A percentile compares a stretch with the other conserved stretches of the same genome.
phyloP scores from a whole-genome alignment of 2,797 vertebrate species.

The Pseudotriccus pelzelni region DNA sequence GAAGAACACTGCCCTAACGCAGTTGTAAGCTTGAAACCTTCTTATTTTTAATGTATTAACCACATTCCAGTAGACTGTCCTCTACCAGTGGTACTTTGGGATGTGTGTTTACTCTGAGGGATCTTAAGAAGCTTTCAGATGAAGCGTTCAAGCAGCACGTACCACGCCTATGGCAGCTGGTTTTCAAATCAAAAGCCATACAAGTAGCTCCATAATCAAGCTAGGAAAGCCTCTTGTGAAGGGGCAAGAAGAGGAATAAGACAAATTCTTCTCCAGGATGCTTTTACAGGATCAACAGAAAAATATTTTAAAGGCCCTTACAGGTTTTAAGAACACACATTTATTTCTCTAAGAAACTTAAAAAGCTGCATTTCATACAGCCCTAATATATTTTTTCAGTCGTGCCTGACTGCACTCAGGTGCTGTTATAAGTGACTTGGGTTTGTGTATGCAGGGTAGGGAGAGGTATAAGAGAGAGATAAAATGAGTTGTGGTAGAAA shows the following conservation, averaged over 20 bases:
- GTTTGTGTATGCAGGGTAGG: fast-evolving
- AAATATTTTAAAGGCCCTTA: background rate
- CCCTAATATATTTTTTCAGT: background rate
- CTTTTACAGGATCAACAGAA: background rate
- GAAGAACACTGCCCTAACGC: background rate
- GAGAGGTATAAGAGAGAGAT: background rate
- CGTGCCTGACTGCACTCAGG: background rate
- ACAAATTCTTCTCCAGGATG: background rate
- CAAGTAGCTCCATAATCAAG: slow-evolving; percentile 1
- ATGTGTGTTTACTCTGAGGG: slow-evolving; percentile 44
- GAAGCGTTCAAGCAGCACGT: slow-evolving; percentile 29
- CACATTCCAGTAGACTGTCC: slow-evolving; percentile 24
- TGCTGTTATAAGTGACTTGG: background rate
- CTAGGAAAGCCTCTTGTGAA: background rate
- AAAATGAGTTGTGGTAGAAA: background rate
- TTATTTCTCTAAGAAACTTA: background rate
- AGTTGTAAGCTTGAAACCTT: slow-evolving; percentile 8
- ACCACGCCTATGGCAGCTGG: background rate
- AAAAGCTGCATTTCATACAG: background rate
- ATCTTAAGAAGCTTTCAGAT: slow-evolving; percentile 27
- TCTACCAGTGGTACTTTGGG: slow-evolving; percentile 29
- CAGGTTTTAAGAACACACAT: background rate
- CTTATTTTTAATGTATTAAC: slow-evolving; percentile 38
- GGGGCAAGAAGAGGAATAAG: background rate
- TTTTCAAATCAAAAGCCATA: background rate